Evolutionary conservation across 2,797 vertebrate species (phyloP).

Genomic region (Neostethus bicornis): DNA sequence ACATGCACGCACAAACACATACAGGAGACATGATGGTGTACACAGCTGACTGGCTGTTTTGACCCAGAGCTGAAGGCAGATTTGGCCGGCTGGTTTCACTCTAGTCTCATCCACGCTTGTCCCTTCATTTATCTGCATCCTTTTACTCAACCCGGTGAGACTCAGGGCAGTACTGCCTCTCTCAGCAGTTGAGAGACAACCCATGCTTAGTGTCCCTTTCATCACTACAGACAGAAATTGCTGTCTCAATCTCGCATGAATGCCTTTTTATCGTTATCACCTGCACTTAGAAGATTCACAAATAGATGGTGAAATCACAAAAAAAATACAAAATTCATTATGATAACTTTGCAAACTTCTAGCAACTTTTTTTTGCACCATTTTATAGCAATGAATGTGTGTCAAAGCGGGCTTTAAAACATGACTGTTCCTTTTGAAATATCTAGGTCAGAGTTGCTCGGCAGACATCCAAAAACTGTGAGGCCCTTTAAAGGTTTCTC

Average conservation of each 20-base stretch:
- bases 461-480: constrained; percentile 49
- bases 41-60: constrained; percentile 65
- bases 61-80: constrained; percentile 64
- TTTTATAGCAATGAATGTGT: constrained; percentile 13
- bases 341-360: constrained; percentile 8
- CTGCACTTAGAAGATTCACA: constrained; percentile 40
- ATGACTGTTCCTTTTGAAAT: constrained; percentile 40
- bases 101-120: constrained; percentile 22
- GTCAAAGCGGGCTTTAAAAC: constrained; percentile 24
- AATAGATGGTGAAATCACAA: constrained; percentile 38
- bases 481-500: constrained; percentile 54
- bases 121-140: constrained; percentile 47
- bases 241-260: constrained; percentile 55
- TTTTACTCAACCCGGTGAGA: constrained; percentile 67
- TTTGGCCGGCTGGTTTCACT: constrained; percentile 58
- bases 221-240: constrained; percentile 50
- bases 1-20: constrained; percentile 20
- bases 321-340: neutral
- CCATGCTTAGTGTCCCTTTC: constrained; percentile 68
- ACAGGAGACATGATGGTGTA: constrained; percentile 46
- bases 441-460: constrained; percentile 51
- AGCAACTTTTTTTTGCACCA: constrained; percentile 5
- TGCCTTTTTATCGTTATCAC: constrained; percentile 50
- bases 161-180: constrained; percentile 49
- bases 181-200: constrained; percentile 61